Conservation (phyloP, 2,888 invertebrate species). For the Nycteola revayana region DNA sequence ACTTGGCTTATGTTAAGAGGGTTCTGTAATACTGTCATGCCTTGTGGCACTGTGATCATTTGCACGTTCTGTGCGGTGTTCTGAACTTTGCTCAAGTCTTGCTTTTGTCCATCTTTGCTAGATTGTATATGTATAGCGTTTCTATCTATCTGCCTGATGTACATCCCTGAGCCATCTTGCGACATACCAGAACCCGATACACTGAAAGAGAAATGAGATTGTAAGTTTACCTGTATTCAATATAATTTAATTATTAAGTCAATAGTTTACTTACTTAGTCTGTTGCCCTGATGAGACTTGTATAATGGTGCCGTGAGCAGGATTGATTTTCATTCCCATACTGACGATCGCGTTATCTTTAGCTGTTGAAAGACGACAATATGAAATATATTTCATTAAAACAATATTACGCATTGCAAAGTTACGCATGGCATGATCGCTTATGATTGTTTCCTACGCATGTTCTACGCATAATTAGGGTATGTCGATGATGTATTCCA, state of each 20-base stretch:
- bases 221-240: no score
- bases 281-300: slow-evolving; percentile 76
- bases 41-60: slow-evolving; percentile 74
- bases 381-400: slow-evolving; percentile 3
- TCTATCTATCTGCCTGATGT: slow-evolving; percentile 70
- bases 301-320: slow-evolving; percentile 72
- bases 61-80: slow-evolving; percentile 68
- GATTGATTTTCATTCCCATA: slow-evolving; percentile 78
- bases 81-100: slow-evolving; percentile 64
- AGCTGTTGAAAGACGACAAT: slow-evolving; percentile 44
- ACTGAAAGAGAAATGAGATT: slow-evolving; percentile 38
- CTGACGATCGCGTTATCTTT: slow-evolving; percentile 71
- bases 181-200: slow-evolving; percentile 59
- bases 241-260: no score
- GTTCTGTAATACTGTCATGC: slow-evolving; percentile 74
- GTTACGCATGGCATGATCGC: slow-evolving; percentile 11
- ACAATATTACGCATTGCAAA: slow-evolving; percentile 1
- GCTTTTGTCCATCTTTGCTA: slow-evolving; percentile 66
- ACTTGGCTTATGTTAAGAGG: slow-evolving; percentile 68
- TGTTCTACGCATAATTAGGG: no score
- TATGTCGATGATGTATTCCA: no score
- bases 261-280: slow-evolving; percentile 61
- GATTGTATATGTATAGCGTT: slow-evolving; percentile 70
- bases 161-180: slow-evolving; percentile 70
- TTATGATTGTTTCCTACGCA: no score